Evolutionary conservation across 2,113 vertebrate genomes (phyloP), one percentile per base, ranked within the genome.

Genomic region (Pyxicephalus adspersus): DNA sequence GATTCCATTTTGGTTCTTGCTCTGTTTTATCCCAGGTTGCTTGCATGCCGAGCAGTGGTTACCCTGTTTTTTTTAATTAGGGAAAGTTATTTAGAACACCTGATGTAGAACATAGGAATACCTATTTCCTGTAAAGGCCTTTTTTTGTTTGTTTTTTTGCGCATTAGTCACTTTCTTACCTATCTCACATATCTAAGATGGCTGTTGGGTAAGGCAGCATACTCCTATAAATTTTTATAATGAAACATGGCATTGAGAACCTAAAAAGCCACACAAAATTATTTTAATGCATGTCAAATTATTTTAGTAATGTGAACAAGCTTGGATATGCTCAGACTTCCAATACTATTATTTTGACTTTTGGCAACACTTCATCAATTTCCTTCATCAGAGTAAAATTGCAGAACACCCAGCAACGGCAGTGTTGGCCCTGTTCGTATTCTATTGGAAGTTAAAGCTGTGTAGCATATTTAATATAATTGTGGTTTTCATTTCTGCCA

Each of bases 211-310:
- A 55, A 29, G 52, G 23, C 50, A 28, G 60, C 31, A 13, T 66
- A 75, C 68, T 75, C 20, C 80, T 57, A 74, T 26, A 52, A 29
- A 31, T 81, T 81, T n/a, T 50, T 72, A 75, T 55, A 75, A 74
- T 23, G 52, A 75, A 74, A 75, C 70, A 81, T 75, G 80, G 61
- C 1, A 0, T 86, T 86, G 55, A 45, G 82, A 86, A 88, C 87
- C n/a, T 85, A 86, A 83, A 76, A 86, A 88, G 83, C 85, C 87
- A 85, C 84, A 83, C 87, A 88, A 86, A 84, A 83, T 87, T 87
- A 86, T 64, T 17, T 54, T 64, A 88, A 77, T 86, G 80, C 3
- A 0, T 85, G 87, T 86, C 77, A 87, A 88, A 86, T 72, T 51
- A 52, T 86, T 84, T 87, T 86, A 86, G 91, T 23, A 86, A 77